A percentile compares a stretch with the other conserved stretches of the same genome.
Evolutionary conservation across 1,140 invertebrate genomes (phyloP).

Genomic region (Conus ventricosus): DNA sequence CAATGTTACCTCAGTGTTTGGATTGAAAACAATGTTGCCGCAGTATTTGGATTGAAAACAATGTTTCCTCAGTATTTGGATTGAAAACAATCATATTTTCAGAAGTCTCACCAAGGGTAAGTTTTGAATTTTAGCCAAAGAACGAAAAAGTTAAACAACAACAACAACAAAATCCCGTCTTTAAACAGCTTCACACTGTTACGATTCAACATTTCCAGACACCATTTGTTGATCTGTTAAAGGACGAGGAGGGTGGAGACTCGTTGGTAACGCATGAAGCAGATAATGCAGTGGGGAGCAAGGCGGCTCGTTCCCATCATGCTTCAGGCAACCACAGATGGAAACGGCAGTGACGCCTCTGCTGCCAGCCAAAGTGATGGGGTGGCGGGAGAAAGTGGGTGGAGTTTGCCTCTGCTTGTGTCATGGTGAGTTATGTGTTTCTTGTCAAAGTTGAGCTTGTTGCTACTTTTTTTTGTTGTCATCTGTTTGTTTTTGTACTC

Average conservation of each 20-base stretch:
- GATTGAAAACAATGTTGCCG: too few species aligned
- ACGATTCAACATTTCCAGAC: background rate
- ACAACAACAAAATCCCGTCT: too few species aligned
- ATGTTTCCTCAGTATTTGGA: too few species aligned
- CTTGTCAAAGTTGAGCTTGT: background rate
- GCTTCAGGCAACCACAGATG: background rate
- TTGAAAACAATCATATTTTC: too few species aligned
- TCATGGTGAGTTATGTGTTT: background rate
- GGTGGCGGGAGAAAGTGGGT: background rate
- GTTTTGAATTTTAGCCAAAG: too few species aligned
- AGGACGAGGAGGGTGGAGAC: background rate
- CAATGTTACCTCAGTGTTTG: too few species aligned
- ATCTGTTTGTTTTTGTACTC: background rate
- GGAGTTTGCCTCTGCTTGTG: background rate
- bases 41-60: too few species aligned
- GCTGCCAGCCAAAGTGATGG: background rate
- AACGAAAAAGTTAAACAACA: too few species aligned
- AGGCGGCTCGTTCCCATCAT: slow-evolving; percentile 9
- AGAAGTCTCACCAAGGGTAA: too few species aligned
- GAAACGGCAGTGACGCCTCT: background rate
- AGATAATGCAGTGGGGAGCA: background rate
- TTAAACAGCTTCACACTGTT: too few species aligned
- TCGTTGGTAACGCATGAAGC: slow-evolving; percentile 1
- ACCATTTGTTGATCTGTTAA: background rate
- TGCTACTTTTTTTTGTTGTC: background rate